These are phyloP conservation scores for Brachionus asplanchnoidis DNA, from an alignment of 1,140 invertebrate genomes.

Conservation along the genomic window DNA sequence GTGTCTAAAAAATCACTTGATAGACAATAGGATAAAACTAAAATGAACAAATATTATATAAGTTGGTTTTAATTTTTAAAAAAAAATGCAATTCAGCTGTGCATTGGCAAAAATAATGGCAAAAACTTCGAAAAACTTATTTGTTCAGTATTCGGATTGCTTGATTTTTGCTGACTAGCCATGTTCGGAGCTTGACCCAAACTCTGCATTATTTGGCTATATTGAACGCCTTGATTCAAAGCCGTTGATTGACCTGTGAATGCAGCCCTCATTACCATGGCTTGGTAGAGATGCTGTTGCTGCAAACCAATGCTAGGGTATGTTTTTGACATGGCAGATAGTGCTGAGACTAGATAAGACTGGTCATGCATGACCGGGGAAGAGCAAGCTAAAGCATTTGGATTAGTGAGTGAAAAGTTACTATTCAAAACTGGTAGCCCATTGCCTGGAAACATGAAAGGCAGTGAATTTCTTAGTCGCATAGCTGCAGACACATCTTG, in stretches of 20 bases:
- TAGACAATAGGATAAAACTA: not conserved
- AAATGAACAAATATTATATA: not conserved
- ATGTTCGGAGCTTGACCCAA: not conserved
- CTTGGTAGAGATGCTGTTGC: not conserved
- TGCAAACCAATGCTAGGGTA: not conserved
- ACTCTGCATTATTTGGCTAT: not conserved
- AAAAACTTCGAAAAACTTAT: conserved; percentile 18
- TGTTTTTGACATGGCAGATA: not conserved
- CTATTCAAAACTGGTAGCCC: not conserved
- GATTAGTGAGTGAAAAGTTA: not conserved
- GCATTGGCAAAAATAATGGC: conserved; percentile 29
- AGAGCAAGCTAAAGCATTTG: not conserved
- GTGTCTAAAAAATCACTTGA: not conserved
- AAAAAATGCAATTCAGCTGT: not conserved
- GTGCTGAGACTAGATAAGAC: not conserved
- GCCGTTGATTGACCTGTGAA: not conserved
- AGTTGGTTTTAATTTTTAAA: not conserved
- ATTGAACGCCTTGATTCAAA: not conserved
- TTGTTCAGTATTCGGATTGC: not conserved
- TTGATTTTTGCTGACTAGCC: not conserved
- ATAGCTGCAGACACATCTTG: not conserved
- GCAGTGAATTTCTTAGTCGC: not conserved
- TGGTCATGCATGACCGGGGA: not conserved
- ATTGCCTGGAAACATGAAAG: not conserved
- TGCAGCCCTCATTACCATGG: conserved; percentile 8